Base-by-base conservation (phyloP, 2,797 vertebrate genomes). In the Simalia tracyae region DNA sequence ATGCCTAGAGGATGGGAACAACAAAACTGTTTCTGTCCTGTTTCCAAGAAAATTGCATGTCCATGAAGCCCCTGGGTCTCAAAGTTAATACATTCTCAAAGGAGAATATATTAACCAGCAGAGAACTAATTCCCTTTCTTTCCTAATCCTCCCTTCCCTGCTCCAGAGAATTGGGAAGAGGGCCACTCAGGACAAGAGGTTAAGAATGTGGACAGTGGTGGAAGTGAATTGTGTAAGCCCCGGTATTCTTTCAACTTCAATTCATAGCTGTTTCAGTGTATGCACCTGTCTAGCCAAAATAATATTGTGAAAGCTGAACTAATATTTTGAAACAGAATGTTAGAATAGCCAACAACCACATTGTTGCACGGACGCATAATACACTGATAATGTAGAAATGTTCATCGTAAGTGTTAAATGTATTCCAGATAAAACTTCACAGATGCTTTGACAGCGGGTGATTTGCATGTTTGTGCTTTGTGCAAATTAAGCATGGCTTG, bases 361-460 rank as follows among this genome's bases (percentile, higher is more conserved):
- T 94, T 95, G 94, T 95, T 95, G 96, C 56, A 90, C 54, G 46
- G 56, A 63, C 42, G 31, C 76, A 89, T 96, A 95, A 94, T 94
- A 95, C 54, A 63, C 24, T 93, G 96, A 96, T 94, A 96, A 94
- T 97, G 94, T 96, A 96, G 96, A 97, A 81, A 95, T 94, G 92
- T 94, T 97, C 42, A 81, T 81, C 36, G 0, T 94, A 95, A 96
- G 96, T 95, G 95, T 96, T 97, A 96, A 97, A 97, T 97, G 94
- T 97, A 97, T 95, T 95, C 96, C 96, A 96, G 96, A 95, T 97
- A 97, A 96, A 96, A 95, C 94, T 95, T 96, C 95, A 95, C 97
- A 97, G 96, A 97, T 97, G 97, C 96, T 95, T 93, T 96, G 96
- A 97, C 96, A 96, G 96, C 94, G 95, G 96, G 96, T 94, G 95